A percentile compares a stretch with the other conserved stretches of the same genome.
Evolutionary conservation across 2,888 invertebrate species (phyloP).

Genomic region (Pseudococcus jackbeardsleyi): DNA sequence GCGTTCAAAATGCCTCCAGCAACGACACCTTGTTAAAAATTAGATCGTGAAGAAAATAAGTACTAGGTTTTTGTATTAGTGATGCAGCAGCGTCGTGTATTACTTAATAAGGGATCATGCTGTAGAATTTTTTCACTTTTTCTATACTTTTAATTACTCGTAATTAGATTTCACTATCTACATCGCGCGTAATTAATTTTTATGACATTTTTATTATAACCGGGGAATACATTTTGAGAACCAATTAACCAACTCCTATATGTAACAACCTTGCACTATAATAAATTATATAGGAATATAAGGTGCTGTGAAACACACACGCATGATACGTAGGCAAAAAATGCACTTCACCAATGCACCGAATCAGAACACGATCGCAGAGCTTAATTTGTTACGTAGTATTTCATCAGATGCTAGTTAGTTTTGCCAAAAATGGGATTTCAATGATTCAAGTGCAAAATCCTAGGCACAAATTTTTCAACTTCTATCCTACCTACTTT

Average conservation of each 20-base stretch:
- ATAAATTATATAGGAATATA: slow-evolving; percentile 28
- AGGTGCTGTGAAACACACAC: neutral
- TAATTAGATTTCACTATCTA: slow-evolving; percentile 28
- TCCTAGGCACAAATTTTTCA: too few relatives aligned
- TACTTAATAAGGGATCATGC: slow-evolving; percentile 52
- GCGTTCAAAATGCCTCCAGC: slow-evolving; percentile 3
- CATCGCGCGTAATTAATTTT: slow-evolving; percentile 54
- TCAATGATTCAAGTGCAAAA: too few relatives aligned
- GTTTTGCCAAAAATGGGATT: too few relatives aligned
- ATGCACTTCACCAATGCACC: neutral
- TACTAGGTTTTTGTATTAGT: slow-evolving; percentile 3
- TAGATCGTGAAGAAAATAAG: neutral
- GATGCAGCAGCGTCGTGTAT: slow-evolving; percentile 8
- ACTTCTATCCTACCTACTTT: too few relatives aligned
- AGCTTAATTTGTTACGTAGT: slow-evolving; percentile 25
- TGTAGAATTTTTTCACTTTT: neutral
- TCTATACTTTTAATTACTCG: neutral
- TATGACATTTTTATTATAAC: slow-evolving; percentile 30
- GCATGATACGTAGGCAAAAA: neutral
- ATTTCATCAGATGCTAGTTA: neutral
- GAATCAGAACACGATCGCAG: neutral
- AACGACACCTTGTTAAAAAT: slow-evolving; percentile 35
- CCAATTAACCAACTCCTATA: slow-evolving; percentile 4
- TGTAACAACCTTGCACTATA: slow-evolving; percentile 34
- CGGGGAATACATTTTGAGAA: slow-evolving; percentile 37